Conservation (phyloP, 2,888 invertebrate species). For the Polymixis flavicincta region DNA sequence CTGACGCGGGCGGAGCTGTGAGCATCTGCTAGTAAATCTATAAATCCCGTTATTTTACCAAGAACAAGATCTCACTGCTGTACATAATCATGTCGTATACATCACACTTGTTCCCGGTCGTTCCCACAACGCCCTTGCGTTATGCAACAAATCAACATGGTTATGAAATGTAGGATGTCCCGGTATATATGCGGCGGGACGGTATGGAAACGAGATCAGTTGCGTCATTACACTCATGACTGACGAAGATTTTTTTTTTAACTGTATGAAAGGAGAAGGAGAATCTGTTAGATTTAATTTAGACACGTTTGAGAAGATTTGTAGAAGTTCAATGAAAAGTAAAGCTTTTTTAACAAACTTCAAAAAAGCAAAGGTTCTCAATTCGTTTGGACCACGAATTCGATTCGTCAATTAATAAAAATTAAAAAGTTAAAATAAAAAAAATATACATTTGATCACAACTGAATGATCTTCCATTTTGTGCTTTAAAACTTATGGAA, state of each 20-base stretch:
- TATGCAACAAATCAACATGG: constrained; percentile 29
- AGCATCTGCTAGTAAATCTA: too few relatives aligned
- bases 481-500: too few relatives aligned
- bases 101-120: background rate
- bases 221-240: constrained; percentile 24
- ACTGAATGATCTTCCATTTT: too few relatives aligned
- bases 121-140: constrained; percentile 32
- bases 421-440: too few relatives aligned
- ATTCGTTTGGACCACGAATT: too few relatives aligned
- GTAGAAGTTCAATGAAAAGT: background rate
- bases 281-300: background rate
- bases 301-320: background rate
- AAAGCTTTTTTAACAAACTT: too few relatives aligned
- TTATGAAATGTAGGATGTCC: constrained; percentile 65
- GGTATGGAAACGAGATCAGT: constrained; percentile 30
- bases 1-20: too few relatives aligned
- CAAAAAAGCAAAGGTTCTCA: too few relatives aligned
- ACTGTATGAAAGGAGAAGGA: background rate
- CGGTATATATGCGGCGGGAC: constrained; percentile 43
- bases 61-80: background rate
- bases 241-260: background rate
- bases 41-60: background rate
- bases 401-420: too few relatives aligned
- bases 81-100: background rate
- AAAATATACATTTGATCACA: too few relatives aligned